Percentiles rank a stretch among this genome's conserved stretches.
Evolutionary conservation across 2,888 invertebrate genomes (phyloP).

Genomic region (Trilocha varians): DNA sequence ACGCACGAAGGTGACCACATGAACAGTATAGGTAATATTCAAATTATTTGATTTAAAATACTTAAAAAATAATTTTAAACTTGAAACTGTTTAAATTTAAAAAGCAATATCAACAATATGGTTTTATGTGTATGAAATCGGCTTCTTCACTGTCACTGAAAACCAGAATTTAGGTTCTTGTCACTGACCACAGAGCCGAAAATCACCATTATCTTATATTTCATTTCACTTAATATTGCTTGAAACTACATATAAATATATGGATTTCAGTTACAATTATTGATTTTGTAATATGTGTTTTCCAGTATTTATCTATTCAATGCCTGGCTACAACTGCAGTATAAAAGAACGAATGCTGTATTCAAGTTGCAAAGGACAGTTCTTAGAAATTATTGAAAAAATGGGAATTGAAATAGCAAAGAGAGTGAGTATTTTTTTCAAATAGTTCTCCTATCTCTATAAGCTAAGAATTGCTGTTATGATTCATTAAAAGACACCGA

Average conservation of each 20-base stretch:
- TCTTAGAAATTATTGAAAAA: constrained; percentile 86
- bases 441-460: not conserved
- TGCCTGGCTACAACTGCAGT: constrained; percentile 96
- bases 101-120: too few relatives aligned
- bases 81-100: too few relatives aligned
- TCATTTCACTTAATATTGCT: too few relatives aligned
- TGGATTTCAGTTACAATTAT: too few relatives aligned
- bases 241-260: too few relatives aligned
- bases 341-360: constrained; percentile 99
- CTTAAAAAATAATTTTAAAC: not conserved
- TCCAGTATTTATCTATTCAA: constrained; percentile 98
- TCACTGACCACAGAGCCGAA: too few relatives aligned
- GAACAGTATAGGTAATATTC: constrained; percentile 84
- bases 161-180: too few relatives aligned
- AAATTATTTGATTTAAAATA: not conserved
- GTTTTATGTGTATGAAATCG: too few relatives aligned
- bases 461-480: not conserved
- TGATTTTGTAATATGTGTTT: constrained; percentile 15
- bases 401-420: constrained; percentile 86
- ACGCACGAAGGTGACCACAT: constrained; percentile 93
- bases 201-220: too few relatives aligned
- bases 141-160: too few relatives aligned
- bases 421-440: constrained; percentile 76
- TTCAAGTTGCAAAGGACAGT: constrained; percentile 96
- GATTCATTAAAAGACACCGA: too few relatives aligned